These are phyloP conservation scores for Tachyglossus aculeatus DNA, from an alignment of 2,797 vertebrate species.

Conservation along the genomic window DNA sequence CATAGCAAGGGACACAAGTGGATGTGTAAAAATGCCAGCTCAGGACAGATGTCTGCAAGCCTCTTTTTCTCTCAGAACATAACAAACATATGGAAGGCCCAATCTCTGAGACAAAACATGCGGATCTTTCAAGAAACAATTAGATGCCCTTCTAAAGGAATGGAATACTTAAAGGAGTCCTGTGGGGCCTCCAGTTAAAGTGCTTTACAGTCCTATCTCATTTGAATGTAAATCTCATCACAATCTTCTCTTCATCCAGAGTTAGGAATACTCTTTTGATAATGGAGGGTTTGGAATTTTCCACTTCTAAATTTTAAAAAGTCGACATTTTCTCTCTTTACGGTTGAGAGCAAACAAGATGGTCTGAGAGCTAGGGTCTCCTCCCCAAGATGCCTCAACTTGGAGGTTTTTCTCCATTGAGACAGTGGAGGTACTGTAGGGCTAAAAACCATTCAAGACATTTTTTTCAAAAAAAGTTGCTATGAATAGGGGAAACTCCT, in stretches of 20 bases:
- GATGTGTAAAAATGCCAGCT: slow-evolving; percentile 61
- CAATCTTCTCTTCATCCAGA: slow-evolving; percentile 17
- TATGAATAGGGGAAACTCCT: too few species aligned
- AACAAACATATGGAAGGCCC: slow-evolving; percentile 76
- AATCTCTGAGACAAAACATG: slow-evolving; percentile 73
- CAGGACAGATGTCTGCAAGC: slow-evolving; percentile 70
- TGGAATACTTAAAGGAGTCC: slow-evolving; percentile 71
- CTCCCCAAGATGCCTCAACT: background rate
- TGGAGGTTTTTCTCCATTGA: background rate
- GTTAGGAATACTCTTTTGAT: background rate
- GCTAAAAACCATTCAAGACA: background rate
- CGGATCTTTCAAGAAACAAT: slow-evolving; percentile 73
- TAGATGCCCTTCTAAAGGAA: slow-evolving; percentile 69
- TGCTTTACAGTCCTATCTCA: slow-evolving; percentile 39
- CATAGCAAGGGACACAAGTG: slow-evolving; percentile 62
- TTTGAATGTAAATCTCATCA: slow-evolving; percentile 62
- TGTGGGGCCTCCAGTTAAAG: slow-evolving; percentile 71
- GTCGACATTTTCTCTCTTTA: background rate
- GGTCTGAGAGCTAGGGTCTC: too few species aligned
- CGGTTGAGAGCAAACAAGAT: background rate
- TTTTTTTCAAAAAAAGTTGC: background rate
- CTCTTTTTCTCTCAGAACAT: slow-evolving; percentile 61
- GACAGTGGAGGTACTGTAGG: background rate
- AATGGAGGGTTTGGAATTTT: background rate
- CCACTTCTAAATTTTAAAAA: background rate